phyloP scores from a whole-genome alignment of 2,797 vertebrate species.

The Echiichthys vipera region DNA sequence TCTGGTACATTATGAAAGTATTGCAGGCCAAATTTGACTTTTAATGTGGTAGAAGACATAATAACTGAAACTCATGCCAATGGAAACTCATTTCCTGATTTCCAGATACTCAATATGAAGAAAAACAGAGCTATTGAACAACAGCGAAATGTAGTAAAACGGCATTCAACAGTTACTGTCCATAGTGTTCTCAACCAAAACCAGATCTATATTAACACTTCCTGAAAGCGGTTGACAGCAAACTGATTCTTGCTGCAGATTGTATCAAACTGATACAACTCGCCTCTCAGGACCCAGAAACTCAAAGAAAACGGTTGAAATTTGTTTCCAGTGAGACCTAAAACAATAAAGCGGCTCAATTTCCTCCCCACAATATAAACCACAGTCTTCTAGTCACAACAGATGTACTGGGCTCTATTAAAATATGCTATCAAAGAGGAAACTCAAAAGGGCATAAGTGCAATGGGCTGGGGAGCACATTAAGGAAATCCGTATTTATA shows the following conservation, averaged over 20 bases:
- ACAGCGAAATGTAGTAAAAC: background rate
- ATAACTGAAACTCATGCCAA: too few relatives aligned
- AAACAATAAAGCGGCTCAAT: slow-evolving; percentile 14
- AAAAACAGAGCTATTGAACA: too few relatives aligned
- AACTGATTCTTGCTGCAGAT: slow-evolving; percentile 47
- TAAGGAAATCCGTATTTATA: slow-evolving; percentile 79
- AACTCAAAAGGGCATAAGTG: slow-evolving; percentile 48
- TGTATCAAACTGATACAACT: slow-evolving; percentile 25
- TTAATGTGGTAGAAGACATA: too few relatives aligned
- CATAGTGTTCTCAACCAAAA: slow-evolving; percentile 26
- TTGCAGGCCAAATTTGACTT: too few relatives aligned
- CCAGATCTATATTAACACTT: slow-evolving; percentile 71
- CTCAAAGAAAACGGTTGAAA: background rate
- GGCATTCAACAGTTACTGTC: slow-evolving; percentile 43
- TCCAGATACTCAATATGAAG: too few relatives aligned
- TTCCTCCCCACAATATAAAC: slow-evolving; percentile 15
- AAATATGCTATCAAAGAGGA: slow-evolving; percentile 47
- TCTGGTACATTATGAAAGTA: too few relatives aligned
- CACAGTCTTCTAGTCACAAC: slow-evolving; percentile 5
- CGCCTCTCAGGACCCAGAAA: slow-evolving; percentile 12
- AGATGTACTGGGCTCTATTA: slow-evolving; percentile 26
- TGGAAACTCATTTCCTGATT: too few relatives aligned
- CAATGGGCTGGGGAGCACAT: slow-evolving; percentile 67
- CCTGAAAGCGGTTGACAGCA: slow-evolving; percentile 48
- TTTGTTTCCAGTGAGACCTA: slow-evolving; percentile 3